Conservation (phyloP, 1,140 invertebrate genomes). For the Drosophila subobscura region DNA sequence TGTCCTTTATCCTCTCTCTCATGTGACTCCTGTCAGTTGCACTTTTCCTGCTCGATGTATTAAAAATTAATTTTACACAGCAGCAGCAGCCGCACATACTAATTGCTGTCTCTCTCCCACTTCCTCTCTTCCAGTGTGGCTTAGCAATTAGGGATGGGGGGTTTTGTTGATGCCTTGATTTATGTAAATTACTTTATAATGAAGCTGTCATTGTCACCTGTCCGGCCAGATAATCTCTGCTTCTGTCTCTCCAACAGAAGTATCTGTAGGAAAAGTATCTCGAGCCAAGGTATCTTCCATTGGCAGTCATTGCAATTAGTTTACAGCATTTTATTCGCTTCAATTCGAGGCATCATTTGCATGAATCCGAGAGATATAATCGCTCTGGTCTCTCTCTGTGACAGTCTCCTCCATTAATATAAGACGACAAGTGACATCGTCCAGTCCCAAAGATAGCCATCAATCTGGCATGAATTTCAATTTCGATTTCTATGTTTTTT, state of each 20-base stretch:
- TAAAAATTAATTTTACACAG: constrained; percentile 71
- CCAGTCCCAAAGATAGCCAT: constrained; percentile 44
- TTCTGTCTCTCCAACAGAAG: constrained; percentile 29
- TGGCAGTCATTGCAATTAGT: constrained; percentile 42
- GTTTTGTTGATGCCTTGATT: too few species aligned
- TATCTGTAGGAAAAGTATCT: constrained; percentile 7
- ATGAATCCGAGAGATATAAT: constrained; percentile 46
- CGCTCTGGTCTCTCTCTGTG: constrained; percentile 33
- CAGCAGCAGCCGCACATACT: constrained; percentile 35
- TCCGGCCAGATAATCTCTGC: constrained; percentile 69
- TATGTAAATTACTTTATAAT: constrained; percentile 56
- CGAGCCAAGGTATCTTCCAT: constrained; percentile 10
- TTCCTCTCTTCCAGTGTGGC: too few species aligned
- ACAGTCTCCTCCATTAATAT: constrained; percentile 64
- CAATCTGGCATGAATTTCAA: constrained; percentile 75
- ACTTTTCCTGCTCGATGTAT: constrained; percentile 64
- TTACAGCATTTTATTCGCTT: constrained; percentile 48
- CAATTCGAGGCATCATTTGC: constrained; percentile 41
- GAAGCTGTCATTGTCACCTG: constrained; percentile 81
- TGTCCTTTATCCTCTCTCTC: constrained; percentile 39
- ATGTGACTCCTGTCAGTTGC: constrained; percentile 75
- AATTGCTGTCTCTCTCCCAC: constrained; percentile 46
- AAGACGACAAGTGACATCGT: constrained; percentile 44
- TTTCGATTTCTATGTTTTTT: constrained; percentile 42
- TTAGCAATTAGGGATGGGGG: too few species aligned